Base-by-base conservation (phyloP, 2,888 invertebrate species). In the Steinernema carpocapsae region DNA sequence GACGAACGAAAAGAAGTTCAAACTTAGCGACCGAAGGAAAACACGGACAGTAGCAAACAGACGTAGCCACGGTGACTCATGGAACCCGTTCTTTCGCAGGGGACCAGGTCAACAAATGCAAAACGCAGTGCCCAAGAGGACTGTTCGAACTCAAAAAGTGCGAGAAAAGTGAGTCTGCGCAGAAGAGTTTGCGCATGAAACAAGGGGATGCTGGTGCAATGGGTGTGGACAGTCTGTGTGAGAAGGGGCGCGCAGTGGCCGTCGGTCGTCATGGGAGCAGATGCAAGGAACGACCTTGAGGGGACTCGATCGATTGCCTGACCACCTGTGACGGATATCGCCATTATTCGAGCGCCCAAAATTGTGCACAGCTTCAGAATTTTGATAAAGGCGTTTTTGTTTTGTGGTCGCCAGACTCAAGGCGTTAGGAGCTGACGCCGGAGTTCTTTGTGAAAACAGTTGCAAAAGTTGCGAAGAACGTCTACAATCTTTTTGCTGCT, bases 241-340 rank as follows among this genome's bases (percentile, higher is more conserved):
- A 32, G 32, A 64, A 17, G n/a, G 64, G 64, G 32, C 64, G 64
- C 37, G 64, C 7, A 32, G 24, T 29, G 29, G 26, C 14, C 64
- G 64, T 64, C 64, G 29, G 64, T 64, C 64, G 29, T 26, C 64
- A 64, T 64, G 64, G 64, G 64, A 64, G 64, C 64, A n/a, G 17
- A n/a, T 17, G 32, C 17, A 64, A 64, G 4, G 32, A 26, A 32
- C 64, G 64, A 64, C 64, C 64, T 64, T 64, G 64, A 64, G 64
- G 64, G 32, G 32, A 29, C 64, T 22, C 64, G 64, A 64, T 64
- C 64, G 64, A 64, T 64, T 26, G n/a, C 64, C 64, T 64, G 64
- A 32, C 64, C 32, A 64, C n/a, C 32, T 32, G 32, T 14, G 32
- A 32, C 26, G 37, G 37, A 64, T 32, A 64, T 56, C n/a, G 64